A percentile compares a stretch with the other conserved stretches of the same genome.
Conservation (phyloP, 2,888 invertebrate species). For the Lucinisca nassula region DNA sequence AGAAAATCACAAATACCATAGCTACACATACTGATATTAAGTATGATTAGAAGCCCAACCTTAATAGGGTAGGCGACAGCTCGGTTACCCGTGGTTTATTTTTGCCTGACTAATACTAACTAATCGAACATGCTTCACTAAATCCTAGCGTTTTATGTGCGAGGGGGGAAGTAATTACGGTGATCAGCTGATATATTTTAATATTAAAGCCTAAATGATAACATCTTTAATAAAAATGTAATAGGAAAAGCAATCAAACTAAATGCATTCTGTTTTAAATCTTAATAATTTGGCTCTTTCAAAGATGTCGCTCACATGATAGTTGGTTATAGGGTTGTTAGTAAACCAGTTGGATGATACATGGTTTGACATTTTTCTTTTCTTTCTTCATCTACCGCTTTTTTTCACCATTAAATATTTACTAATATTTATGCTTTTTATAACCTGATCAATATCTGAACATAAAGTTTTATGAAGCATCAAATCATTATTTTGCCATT, state of each 20-base stretch:
- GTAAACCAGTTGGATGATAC: neutral
- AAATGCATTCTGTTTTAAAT: neutral
- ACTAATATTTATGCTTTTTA: neutral
- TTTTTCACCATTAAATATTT: too few species aligned
- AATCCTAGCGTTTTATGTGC: neutral
- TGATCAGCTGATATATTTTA: neutral
- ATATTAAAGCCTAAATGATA: neutral
- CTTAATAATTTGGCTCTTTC: neutral
- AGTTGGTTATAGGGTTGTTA: neutral
- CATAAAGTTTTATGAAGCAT: too few species aligned
- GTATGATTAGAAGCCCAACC: neutral
- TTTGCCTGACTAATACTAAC: neutral
- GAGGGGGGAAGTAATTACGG: neutral
- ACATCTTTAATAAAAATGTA: conserved; percentile 1
- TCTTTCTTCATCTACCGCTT: too few species aligned
- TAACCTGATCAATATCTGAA: neutral
- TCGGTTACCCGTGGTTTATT: neutral
- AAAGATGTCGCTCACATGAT: neutral
- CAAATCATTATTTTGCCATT: too few species aligned
- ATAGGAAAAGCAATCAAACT: neutral
- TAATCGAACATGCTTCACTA: neutral
- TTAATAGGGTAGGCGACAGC: neutral
- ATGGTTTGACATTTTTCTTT: neutral
- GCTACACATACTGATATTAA: neutral
- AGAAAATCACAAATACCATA: neutral